Evolutionary conservation across 2,888 invertebrate species (phyloP), one percentile per base, ranked within the genome.

Genomic region (Drosophila rubida): DNA sequence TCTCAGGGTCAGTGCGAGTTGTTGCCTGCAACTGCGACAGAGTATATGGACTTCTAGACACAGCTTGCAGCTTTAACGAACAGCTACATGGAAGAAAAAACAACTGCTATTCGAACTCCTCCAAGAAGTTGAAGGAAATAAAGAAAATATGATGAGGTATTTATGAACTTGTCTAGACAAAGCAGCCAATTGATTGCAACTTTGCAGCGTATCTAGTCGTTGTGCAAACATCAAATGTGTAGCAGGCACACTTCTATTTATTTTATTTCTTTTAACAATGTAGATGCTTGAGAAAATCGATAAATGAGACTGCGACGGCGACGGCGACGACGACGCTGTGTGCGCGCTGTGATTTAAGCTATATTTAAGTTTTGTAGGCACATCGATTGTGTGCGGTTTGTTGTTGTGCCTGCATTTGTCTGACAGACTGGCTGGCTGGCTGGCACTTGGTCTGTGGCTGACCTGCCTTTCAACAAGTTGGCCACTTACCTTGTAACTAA

Each of bases 391-490:
- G 13, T 37, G 6, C 8, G 6, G 5, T 32, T 32, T 32, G 11
- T 45, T 41, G 66, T 59, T 45, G 37, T 55, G 55, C 55, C 9
- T 41, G 25, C 37, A 42, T 50, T 55, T 32, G 49, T 46, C 67
- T 61, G 55, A 27, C 55, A 48, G 39, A 54, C 50, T 58, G 16
- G 39, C 39, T 8, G 42, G 42, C 49, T 78, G 83, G 64, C 80
- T 69, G 71, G 76, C 54, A 75, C 58, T 75, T 73, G 78, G 76
- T 70, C 84, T 65, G 8, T 54, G 61, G 13, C 57, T 78, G 75
- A 73, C 60, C 81, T 50, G 71, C 74, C 82, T 82, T 78, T 82
- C 82, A 82, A 76, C 84, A 84, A 57, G 62, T 82, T 68, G 62
- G 59, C 46, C 69, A 59, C 49, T 78, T 50, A 78, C 75, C 78